Percentiles rank a stretch among this genome's conserved stretches.
Conservation (phyloP, 2,797 vertebrate species). For the Cynopterus sphinx region DNA sequence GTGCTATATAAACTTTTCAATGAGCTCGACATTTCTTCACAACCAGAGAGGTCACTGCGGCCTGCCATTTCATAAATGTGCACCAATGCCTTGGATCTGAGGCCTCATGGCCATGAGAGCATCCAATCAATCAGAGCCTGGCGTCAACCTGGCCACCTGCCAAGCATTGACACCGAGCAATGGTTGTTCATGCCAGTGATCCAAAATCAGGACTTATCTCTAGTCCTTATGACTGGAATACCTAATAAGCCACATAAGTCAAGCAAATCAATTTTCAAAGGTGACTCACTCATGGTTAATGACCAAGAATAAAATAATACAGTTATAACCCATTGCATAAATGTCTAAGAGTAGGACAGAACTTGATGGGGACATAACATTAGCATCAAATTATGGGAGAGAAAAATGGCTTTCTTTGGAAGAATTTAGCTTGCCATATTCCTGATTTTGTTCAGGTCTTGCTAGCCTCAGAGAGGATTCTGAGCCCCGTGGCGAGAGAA, state of each 20-base stretch:
- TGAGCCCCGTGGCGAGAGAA: not conserved
- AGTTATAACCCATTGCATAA: constrained; percentile 28
- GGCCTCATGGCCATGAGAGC: not conserved
- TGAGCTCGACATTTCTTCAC: constrained; percentile 1
- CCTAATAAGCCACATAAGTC: constrained; percentile 30
- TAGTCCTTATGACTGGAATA: constrained; percentile 5
- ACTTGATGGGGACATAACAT: constrained; percentile 49
- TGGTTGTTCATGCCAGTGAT: not conserved
- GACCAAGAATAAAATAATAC: constrained; percentile 57
- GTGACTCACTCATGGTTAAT: constrained; percentile 48
- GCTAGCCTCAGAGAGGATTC: not conserved
- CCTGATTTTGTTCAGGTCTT: constrained; percentile 8
- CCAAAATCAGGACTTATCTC: not conserved
- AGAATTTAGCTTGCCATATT: not conserved
- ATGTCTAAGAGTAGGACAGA: constrained; percentile 36
- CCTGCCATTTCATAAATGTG: not conserved
- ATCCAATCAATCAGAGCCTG: not conserved
- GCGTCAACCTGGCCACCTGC: not conserved
- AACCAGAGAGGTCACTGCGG: not conserved
- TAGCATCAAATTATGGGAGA: constrained; percentile 55
- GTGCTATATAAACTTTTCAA: constrained; percentile 34
- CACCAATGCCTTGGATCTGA: not conserved
- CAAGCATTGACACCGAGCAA: not conserved
- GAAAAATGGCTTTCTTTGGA: not conserved
- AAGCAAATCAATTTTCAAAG: constrained; percentile 35